Evolutionary conservation across 2,797 vertebrate genomes (phyloP), one percentile per base, ranked within the genome.

Genomic region (Setipinna tenuifilis): DNA sequence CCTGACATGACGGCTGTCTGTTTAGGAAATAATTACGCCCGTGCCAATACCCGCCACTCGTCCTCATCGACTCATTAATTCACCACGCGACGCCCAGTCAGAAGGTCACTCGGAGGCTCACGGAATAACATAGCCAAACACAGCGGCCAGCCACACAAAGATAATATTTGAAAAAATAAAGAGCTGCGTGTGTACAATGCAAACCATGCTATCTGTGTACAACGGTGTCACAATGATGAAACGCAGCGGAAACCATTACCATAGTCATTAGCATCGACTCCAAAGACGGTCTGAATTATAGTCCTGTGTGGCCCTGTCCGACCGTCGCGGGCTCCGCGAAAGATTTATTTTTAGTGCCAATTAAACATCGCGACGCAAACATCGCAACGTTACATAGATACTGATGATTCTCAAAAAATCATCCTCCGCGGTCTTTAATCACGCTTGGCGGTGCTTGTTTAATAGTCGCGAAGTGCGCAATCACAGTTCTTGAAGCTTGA

Each of bases 401-500:
- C 17, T 78, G 71, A 78, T 78, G 71, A 78, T 78, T 78, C 71
- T 78, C 31, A 44, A 44, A 41, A 78, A 78, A 78, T 78, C 71
- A 78, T 78, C 31, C 71, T 19, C 35, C 19, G 7, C 21, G 31
- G 71, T 78, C 71, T 78, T 78, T 78, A 78, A 78, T 78, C 71
- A 78, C 16, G 71, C 25, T 10, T 35, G 14, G 31, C 35, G 10
- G 35, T 17, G 71, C 35, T 78, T 78, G 71, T 78, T 78, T 78
- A 78, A 78, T 78, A 78, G 35, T 78, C 71, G 65, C 3, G 65
- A 71, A 71, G 65, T 71, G 28, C 35, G 17, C 71, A 78, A 78
- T 85, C 85, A 85, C 88, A 85, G 78, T 82, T 85, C 83, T 84
- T 21, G 41, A 78, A 78, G 82, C 58, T 58, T 28, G 46, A 83